Conservation (phyloP, 2,113 vertebrate genomes). For the Phoxinus phoxinus region DNA sequence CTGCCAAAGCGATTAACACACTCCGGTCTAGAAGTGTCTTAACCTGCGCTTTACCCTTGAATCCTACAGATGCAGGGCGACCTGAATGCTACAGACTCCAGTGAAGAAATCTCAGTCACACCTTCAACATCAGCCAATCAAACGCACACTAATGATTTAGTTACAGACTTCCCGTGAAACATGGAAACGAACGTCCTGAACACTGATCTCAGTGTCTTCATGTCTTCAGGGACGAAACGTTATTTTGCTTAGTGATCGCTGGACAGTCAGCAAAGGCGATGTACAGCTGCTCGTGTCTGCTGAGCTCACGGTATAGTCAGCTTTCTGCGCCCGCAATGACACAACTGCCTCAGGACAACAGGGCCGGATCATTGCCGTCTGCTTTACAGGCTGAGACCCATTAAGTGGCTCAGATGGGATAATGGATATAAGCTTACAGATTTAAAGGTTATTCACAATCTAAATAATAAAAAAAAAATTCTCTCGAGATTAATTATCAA, state of each 20-base stretch:
- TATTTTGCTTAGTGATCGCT: conserved; percentile 4
- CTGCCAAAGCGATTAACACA: conserved; percentile 44
- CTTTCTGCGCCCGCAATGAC: conserved; percentile 4
- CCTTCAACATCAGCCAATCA: not conserved
- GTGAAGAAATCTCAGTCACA: not conserved
- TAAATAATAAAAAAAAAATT: not conserved
- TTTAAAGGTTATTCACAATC: not conserved
- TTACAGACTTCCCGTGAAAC: not conserved
- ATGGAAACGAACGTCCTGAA: not conserved
- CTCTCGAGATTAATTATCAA: too few relatives aligned
- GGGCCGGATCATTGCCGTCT: not conserved
- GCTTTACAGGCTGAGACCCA: conserved; percentile 34
- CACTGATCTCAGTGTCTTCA: not conserved
- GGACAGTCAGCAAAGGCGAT: not conserved
- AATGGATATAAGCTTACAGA: not conserved
- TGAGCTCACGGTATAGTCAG: conserved; percentile 29
- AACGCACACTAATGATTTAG: not conserved
- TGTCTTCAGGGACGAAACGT: not conserved
- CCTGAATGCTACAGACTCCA: not conserved
- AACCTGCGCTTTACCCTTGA: conserved; percentile 16
- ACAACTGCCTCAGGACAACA: not conserved
- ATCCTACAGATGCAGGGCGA: not conserved
- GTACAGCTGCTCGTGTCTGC: not conserved
- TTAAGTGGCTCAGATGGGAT: conserved; percentile 48
- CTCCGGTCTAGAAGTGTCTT: conserved; percentile 21